Base-by-base conservation (phyloP, 2,888 invertebrate species). In the Troglohyphantes excavatus region DNA sequence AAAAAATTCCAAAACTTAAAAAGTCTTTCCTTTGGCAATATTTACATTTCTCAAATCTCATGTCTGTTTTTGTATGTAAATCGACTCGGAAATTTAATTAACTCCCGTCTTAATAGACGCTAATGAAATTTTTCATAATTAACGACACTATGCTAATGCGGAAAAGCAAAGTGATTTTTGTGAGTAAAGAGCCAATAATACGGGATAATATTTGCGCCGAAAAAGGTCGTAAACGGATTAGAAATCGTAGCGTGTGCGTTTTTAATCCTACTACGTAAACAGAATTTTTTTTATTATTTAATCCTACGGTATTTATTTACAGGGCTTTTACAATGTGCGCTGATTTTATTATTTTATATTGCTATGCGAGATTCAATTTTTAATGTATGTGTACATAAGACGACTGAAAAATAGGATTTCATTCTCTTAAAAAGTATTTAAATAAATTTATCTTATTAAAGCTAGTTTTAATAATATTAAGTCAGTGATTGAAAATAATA, bases 181-280 rank as follows among this genome's bases (percentile, higher is more conserved):
- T 46, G 19, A 33, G 67, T 75, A 53, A 53, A 46, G 26, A 65
- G 19, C 26, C 9, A 67, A 70, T 70, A 33, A 23, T 27, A 19
- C 3, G 2, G 3, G 65, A 63, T 53, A 27, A 53, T 63, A 21
- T 73, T 27, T 72, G 27, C 17, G 19, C 17, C 6, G 23, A 39
- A 53, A 19, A 13, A 26, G 65, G 29, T 27, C 9, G 19, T 46
- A 67, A 75, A 27, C 11, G 67, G 33, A 75, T 75, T 75, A 67
- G 29, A 53, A 11, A 46, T 26, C 27, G 53, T 75, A 73, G 65
- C 53, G 84, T 29, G 29, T 67, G 21, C 61, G 53, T 84, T 75
- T 84, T 84, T 84, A 84, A 75, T 75, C 27, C 29, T 75, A 7
- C 33, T 53, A 5, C 65, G 53, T 33, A 75, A 84, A 73, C 83